Evolutionary conservation across 2,797 vertebrate genomes (phyloP).

Genomic region (Sebastiscus tertius): DNA sequence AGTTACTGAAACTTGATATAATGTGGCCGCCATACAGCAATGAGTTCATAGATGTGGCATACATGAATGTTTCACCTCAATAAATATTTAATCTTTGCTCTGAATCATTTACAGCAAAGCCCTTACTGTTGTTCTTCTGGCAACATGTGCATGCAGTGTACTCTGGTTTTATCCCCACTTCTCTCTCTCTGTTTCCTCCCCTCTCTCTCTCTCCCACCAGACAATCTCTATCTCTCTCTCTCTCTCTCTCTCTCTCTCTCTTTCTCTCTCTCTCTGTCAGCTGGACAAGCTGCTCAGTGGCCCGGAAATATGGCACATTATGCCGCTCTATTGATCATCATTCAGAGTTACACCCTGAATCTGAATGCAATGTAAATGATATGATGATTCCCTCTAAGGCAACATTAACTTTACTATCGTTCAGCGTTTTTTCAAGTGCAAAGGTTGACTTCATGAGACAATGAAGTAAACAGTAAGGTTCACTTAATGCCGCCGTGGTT

Average conservation of each 20-base stretch:
- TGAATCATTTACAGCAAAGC: constrained; percentile 76
- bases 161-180: constrained; percentile 38
- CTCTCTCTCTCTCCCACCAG: neutral
- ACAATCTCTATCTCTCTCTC: neutral
- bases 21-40: constrained; percentile 46
- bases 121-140: constrained; percentile 68
- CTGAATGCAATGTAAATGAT: constrained; percentile 84
- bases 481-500: neutral
- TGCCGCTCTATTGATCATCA: constrained; percentile 78
- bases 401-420: constrained; percentile 72
- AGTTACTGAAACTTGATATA: constrained; percentile 35
- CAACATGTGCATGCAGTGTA: constrained; percentile 57
- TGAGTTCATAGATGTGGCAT: constrained; percentile 67
- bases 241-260: constrained; percentile 50
- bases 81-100: constrained; percentile 74
- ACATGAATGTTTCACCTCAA: constrained; percentile 80
- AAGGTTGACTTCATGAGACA: constrained; percentile 66
- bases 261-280: constrained; percentile 58
- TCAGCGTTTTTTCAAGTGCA: constrained; percentile 61
- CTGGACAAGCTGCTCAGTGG: constrained; percentile 83
- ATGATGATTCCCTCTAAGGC: constrained; percentile 80
- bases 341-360: constrained; percentile 71
- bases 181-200: neutral
- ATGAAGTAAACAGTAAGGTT: constrained; percentile 41
- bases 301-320: constrained; percentile 81